Evolutionary conservation across 1,140 invertebrate genomes (phyloP).

Genomic region (Drosophila leontia): DNA sequence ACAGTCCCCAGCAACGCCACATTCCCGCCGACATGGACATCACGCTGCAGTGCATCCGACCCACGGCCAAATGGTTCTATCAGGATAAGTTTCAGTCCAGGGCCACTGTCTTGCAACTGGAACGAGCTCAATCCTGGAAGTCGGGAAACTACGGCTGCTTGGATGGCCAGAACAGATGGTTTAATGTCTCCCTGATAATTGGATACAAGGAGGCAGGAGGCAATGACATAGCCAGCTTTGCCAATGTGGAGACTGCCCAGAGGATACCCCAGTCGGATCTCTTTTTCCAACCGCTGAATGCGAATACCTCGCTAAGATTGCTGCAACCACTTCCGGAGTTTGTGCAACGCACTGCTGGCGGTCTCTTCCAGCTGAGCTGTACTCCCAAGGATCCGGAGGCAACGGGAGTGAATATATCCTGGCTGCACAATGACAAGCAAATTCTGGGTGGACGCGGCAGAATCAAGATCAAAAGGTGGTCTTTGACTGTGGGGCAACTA

Average conservation of each 20-base stretch:
- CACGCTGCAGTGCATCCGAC: constrained; percentile 44
- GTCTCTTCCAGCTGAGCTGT: constrained; percentile 87
- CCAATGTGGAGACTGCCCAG: constrained; percentile 16
- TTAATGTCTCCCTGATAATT: constrained; percentile 56
- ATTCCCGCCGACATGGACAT: constrained; percentile 66
- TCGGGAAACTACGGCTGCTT: constrained; percentile 66
- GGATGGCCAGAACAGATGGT: constrained; percentile 46
- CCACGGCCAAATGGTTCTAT: constrained; percentile 56
- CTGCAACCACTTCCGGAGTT: constrained; percentile 59
- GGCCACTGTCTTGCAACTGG: constrained; percentile 26
- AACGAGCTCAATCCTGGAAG: constrained; percentile 28
- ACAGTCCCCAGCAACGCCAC: constrained; percentile 14
- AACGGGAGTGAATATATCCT: constrained; percentile 90
- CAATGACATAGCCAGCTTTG: constrained; percentile 58
- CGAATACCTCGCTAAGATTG: background rate
- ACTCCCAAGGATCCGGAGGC: constrained; percentile 87
- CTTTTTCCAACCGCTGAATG: constrained; percentile 33
- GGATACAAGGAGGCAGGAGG: constrained; percentile 20
- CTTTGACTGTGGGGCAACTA: constrained; percentile 89
- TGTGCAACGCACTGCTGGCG: constrained; percentile 86
- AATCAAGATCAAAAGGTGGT: constrained; percentile 87
- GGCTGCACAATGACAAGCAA: constrained; percentile 88
- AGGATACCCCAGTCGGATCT: constrained; percentile 20
- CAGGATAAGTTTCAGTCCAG: constrained; percentile 32
- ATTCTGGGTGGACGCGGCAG: constrained; percentile 71